Evolutionary conservation across 2,113 vertebrate genomes (phyloP), one percentile per base, ranked within the genome.

Genomic region (Butastur rufipennis): DNA sequence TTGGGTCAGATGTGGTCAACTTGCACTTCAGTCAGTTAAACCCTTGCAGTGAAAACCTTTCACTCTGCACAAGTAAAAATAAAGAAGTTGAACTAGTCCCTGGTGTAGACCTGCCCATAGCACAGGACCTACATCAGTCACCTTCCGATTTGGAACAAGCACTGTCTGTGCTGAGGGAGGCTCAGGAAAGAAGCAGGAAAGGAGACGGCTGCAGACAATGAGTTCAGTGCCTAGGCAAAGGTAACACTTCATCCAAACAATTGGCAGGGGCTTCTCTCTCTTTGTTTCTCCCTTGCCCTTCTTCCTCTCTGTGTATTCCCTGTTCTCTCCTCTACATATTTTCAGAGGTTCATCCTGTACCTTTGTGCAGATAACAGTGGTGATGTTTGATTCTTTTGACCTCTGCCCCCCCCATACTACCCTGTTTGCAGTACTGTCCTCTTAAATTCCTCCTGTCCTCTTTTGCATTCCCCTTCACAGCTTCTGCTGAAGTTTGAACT

Each of bases 111-210:
- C 78, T 91, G 48, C 66, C 83, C 36, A 8, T 15, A 58, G 81
- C 52, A 58, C 68, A 91, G 80, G 74, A 66, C 45, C 52, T 79
- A 53, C 66, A 93, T 70, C 92, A 90, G 66, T 88, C 94, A 89
- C 88, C 72, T 95, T 89, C 87, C 14, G 29, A 40, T 93, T 95
- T 95, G 96, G 95, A 95, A 16, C 77, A 34, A 75, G 72, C 61
- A 1, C 83, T 58, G 94, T 96, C 78, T 95, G 82, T 66, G 85
- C 88, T 48, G 67, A 70, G 95, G 81, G 90, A 89, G 85, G 50
- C 79, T 95, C 93, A 90, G 95, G 92, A 93, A 96, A 96, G 92
- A 16, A 65, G 81, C 92, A 95, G 93, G 92, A 94, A 92, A 93
- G 90, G 91, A 95, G 90, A 68, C 0, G 1, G 87, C 92, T 78